These are phyloP conservation scores for Silurus meridionalis DNA, from an alignment of 2,113 vertebrate species.

Conservation along the genomic window DNA sequence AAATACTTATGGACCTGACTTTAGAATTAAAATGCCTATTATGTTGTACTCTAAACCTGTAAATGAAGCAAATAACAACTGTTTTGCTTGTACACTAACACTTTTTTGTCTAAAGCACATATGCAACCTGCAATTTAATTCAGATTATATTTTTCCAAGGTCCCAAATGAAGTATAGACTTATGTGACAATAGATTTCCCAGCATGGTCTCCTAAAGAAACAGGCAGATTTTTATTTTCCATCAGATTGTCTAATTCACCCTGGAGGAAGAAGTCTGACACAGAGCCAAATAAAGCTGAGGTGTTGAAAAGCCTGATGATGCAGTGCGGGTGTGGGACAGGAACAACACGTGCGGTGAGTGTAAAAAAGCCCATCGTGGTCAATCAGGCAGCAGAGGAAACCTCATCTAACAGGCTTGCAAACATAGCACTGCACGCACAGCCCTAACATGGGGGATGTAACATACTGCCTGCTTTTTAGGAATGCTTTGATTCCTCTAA, in stretches of 20 bases:
- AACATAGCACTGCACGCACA: conserved; percentile 52
- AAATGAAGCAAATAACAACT: background rate
- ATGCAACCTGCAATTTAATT: conserved; percentile 37
- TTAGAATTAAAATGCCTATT: background rate
- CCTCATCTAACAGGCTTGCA: conserved; percentile 65
- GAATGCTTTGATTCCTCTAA: conserved; percentile 72
- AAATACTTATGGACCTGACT: background rate
- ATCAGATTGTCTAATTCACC: conserved; percentile 55
- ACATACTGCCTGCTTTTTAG: conserved; percentile 76
- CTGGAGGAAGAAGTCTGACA: conserved; percentile 41
- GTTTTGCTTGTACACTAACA: conserved; percentile 24
- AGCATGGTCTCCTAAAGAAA: conserved; percentile 50
- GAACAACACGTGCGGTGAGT: conserved; percentile 70
- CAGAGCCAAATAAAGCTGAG: conserved; percentile 52
- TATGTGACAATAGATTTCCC: conserved; percentile 55
- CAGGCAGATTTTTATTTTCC: conserved; percentile 52
- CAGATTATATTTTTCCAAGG: conserved; percentile 26
- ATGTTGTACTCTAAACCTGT: conserved; percentile 6
- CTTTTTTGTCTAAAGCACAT: conserved; percentile 14
- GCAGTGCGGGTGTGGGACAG: conserved; percentile 48
- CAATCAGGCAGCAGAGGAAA: conserved; percentile 72
- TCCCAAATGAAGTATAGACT: conserved; percentile 37
- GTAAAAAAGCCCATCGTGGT: conserved; percentile 72
- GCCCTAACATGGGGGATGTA: conserved; percentile 69
- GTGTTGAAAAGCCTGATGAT: conserved; percentile 65